phyloP scores from a whole-genome alignment of 2,888 invertebrate species.

The Thysanoteuthis rhombus region DNA sequence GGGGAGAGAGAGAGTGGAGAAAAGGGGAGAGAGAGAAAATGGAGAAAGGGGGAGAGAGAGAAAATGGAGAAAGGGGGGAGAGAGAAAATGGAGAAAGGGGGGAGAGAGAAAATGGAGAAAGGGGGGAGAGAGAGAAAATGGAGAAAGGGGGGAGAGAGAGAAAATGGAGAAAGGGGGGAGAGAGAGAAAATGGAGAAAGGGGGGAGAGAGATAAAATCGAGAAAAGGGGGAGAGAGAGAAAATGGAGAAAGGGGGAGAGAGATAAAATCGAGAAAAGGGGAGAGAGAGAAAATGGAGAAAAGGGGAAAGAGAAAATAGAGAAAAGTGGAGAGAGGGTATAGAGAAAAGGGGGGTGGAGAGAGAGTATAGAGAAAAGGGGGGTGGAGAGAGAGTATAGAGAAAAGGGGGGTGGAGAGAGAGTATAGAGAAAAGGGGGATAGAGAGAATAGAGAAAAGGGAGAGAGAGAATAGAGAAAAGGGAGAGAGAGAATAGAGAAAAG shows the following conservation, averaged over 20 bases:
- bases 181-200: background rate
- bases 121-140: constrained; percentile 1
- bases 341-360: background rate
- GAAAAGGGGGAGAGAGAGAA: too few species aligned
- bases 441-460: background rate
- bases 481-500: too few species aligned
- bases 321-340: too few species aligned
- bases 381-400: background rate
- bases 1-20: background rate
- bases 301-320: background rate
- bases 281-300: background rate
- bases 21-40: too few species aligned
- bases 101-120: background rate
- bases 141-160: background rate
- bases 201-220: background rate
- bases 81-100: background rate
- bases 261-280: background rate
- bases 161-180: background rate
- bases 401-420: background rate
- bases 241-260: background rate
- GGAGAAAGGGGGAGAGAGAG: too few species aligned
- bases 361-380: background rate
- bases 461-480: background rate
- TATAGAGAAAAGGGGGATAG: background rate
- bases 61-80: background rate